Conservation (phyloP, 2,888 invertebrate species). For the Siphlonurus alternatus region DNA sequence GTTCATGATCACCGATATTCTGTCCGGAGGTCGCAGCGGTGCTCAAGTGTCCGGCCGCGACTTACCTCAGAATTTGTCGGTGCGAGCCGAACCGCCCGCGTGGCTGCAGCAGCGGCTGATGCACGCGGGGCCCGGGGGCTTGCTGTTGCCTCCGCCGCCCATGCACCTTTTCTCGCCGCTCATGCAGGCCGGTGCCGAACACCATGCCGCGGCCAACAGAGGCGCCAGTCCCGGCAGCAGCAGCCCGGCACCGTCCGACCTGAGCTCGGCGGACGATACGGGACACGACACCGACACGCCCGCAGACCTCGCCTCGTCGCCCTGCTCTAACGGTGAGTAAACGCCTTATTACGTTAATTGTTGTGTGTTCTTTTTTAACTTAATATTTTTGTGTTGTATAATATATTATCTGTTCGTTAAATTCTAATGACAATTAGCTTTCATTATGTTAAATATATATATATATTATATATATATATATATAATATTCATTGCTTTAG, state of each 20-base stretch:
- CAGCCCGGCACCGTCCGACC: background rate
- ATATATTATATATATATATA: no score
- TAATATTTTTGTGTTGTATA: no score
- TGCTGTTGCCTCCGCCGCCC: background rate
- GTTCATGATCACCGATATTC: conserved; percentile 82
- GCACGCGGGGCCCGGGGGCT: no score
- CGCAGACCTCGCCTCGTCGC: conserved; percentile 34
- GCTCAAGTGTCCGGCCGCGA: no score
- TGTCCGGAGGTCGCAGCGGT: conserved; percentile 42
- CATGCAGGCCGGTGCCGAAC: background rate
- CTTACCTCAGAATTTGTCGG: conserved; percentile 36
- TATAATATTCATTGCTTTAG: no score
- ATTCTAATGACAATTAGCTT: no score
- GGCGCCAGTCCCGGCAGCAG: background rate
- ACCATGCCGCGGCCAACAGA: no score
- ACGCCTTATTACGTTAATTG: no score
- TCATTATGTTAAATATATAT: no score
- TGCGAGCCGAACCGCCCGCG: conserved; percentile 25
- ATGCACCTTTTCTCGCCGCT: background rate
- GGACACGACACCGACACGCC: conserved; percentile 35
- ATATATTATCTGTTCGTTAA: no score
- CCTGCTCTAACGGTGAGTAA: conserved; percentile 36
- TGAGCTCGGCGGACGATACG: conserved; percentile 2
- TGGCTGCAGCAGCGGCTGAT: background rate
- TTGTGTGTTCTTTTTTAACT: no score